Percentiles rank a stretch among this genome's conserved stretches.
phyloP scores from a whole-genome alignment of 2,113 vertebrate species.

The Calyptommatus sinebrachiatus region DNA sequence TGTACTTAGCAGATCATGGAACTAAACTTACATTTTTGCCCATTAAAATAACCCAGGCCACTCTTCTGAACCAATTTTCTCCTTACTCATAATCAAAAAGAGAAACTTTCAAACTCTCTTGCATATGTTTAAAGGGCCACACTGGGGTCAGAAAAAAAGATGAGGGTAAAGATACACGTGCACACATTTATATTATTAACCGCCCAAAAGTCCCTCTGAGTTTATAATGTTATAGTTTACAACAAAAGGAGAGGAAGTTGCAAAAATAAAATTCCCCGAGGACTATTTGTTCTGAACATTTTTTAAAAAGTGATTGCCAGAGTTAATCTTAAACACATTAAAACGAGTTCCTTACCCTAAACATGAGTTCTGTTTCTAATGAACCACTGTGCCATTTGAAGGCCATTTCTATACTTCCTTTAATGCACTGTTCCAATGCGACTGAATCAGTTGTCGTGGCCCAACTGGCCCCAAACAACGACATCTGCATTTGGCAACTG shows the following conservation, averaged over 20 bases:
- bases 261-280: slow-evolving; percentile 28
- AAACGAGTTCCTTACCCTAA: neutral
- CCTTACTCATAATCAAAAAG: slow-evolving; percentile 51
- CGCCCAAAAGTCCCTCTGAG: slow-evolving; percentile 34
- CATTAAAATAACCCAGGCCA: slow-evolving; percentile 30
- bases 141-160: slow-evolving; percentile 56
- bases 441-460: too few relatives aligned
- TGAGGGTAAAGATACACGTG: slow-evolving; percentile 29
- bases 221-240: slow-evolving; percentile 35
- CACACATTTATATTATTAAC: slow-evolving; percentile 32
- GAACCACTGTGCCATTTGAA: neutral
- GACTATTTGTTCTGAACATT: slow-evolving; percentile 16
- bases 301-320: slow-evolving; percentile 28
- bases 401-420: too few relatives aligned
- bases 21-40: slow-evolving; percentile 52
- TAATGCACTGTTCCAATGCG: too few relatives aligned
- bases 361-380: neutral
- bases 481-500: too few relatives aligned
- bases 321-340: slow-evolving; percentile 40
- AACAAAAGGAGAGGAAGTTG: slow-evolving; percentile 6
- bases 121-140: slow-evolving; percentile 58
- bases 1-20: slow-evolving; percentile 64
- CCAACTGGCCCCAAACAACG: too few relatives aligned
- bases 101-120: slow-evolving; percentile 51
- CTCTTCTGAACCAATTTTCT: slow-evolving; percentile 52